A percentile compares a stretch with the other conserved stretches of the same genome.
These are phyloP conservation scores for Philhelius pedissequus DNA, from an alignment of 2,888 invertebrate genomes.

Conservation along the genomic window DNA sequence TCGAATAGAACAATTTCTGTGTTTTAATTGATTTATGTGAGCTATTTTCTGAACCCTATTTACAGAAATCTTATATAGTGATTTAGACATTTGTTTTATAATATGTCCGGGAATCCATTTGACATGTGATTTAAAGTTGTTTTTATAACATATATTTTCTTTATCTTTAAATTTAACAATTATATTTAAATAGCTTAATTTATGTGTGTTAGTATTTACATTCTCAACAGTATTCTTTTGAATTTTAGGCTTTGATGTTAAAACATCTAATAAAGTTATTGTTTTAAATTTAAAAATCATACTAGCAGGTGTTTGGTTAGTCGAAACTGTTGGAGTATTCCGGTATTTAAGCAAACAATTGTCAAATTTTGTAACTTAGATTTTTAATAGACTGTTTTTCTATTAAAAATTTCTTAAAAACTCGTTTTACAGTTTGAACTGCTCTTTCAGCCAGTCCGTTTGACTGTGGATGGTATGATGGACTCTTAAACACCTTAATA, in stretches of 20 bases:
- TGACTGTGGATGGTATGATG: neutral
- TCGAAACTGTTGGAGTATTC: neutral
- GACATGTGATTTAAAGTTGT: too few species aligned
- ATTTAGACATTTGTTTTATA: conserved; percentile 11
- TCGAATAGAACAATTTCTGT: too few species aligned
- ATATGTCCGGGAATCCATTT: too few species aligned
- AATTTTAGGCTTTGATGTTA: neutral
- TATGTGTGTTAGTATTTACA: too few species aligned
- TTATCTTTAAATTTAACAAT: too few species aligned
- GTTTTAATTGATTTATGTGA: conserved; percentile 2
- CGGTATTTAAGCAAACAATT: neutral
- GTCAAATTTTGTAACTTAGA: neutral
- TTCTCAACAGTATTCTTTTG: neutral
- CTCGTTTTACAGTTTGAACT: neutral
- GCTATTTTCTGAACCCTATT: too few species aligned
- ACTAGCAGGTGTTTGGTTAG: conserved; percentile 2
- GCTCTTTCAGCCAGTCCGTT: neutral
- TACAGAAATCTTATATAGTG: neutral
- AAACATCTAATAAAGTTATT: neutral
- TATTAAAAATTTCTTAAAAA: neutral
- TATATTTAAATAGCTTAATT: too few species aligned
- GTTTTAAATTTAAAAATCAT: conserved; percentile 11
- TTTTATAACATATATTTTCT: too few species aligned
- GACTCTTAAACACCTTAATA: neutral
- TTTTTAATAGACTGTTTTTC: neutral